Evolutionary conservation across 1,140 invertebrate genomes (phyloP).

Genomic region (Eriocheir sinensis): DNA sequence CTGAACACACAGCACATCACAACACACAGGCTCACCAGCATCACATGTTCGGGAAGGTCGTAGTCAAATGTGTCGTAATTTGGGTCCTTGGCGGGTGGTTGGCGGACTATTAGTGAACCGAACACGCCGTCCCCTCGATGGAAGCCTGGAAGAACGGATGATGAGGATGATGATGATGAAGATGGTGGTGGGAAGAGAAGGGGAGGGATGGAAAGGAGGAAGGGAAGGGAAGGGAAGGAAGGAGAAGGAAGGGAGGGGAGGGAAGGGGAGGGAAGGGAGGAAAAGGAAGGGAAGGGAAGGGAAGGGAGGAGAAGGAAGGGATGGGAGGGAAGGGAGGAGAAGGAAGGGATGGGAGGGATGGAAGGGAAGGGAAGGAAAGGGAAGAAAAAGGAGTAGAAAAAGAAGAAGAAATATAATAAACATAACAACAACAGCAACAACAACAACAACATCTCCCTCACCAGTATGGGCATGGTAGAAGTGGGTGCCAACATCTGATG

Average conservation of each 20-base stretch:
- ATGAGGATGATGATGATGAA: not conserved
- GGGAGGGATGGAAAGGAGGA: not conserved
- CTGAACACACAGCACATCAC: no score
- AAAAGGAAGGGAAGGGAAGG: no score
- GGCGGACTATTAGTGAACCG: constrained; percentile 90
- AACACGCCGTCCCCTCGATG: constrained; percentile 91
- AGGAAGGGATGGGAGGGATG: no score
- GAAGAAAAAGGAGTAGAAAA: no score
- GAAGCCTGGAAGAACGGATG: constrained; percentile 84
- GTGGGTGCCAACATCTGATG: constrained; percentile 87
- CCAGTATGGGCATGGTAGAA: constrained; percentile 95
- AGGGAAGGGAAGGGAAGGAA: no score
- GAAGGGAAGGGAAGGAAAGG: no score
- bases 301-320: no score
- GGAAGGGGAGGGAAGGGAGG: not conserved
- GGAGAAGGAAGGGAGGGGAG: not conserved
- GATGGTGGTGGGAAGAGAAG: not conserved
- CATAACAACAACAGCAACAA: not conserved
- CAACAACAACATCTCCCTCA: constrained; percentile 79
- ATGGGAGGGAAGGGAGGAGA: no score
- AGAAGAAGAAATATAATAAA: not conserved
- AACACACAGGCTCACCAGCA: constrained; percentile 84
- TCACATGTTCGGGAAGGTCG: constrained; percentile 89
- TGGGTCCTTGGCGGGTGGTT: constrained; percentile 87
- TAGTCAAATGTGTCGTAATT: constrained; percentile 89